Evolutionary conservation across 2,113 vertebrate genomes (phyloP).

Genomic region (Vidua macroura): DNA sequence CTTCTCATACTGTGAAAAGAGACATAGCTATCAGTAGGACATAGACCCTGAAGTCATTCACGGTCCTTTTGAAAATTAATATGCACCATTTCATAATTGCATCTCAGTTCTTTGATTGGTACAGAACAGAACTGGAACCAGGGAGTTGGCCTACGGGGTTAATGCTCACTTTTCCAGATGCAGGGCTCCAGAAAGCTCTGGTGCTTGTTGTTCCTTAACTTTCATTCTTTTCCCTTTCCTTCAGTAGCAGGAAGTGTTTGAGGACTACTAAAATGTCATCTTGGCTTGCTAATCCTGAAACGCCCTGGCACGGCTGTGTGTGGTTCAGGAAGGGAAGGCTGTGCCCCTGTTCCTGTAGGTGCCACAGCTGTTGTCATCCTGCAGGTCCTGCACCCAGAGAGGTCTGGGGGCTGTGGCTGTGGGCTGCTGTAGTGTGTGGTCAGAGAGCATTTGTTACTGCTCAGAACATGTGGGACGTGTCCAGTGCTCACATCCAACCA

Average conservation of each 20-base stretch:
- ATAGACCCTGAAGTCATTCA: slow-evolving; percentile 13
- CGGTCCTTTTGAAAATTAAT: slow-evolving; percentile 35
- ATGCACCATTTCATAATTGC: slow-evolving; percentile 24
- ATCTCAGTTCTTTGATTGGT: not conserved
- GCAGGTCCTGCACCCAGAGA: not conserved
- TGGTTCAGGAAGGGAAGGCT: not conserved
- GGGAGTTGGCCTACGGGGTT: not conserved
- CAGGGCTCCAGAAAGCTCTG: not conserved
- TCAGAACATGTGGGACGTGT: not conserved
- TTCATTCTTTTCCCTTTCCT: not conserved
- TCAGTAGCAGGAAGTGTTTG: not conserved
- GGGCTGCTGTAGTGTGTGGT: rapidly evolving
- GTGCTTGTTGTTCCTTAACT: not conserved
- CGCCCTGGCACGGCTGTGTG: not conserved
- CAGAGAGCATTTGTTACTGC: not conserved
- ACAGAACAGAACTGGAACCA: not conserved
- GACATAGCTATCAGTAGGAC: not conserved
- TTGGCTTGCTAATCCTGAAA: not conserved
- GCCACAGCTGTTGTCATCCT: not conserved
- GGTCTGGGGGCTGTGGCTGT: not conserved
- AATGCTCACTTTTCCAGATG: not conserved
- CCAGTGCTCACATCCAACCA: rapidly evolving
- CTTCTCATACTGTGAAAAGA: not conserved
- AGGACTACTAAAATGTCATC: not conserved
- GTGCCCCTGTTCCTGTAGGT: not conserved